Evolutionary conservation across 2,113 vertebrate species (phyloP), one percentile per base, ranked within the genome.

Genomic region (Oenanthe melanoleuca): DNA sequence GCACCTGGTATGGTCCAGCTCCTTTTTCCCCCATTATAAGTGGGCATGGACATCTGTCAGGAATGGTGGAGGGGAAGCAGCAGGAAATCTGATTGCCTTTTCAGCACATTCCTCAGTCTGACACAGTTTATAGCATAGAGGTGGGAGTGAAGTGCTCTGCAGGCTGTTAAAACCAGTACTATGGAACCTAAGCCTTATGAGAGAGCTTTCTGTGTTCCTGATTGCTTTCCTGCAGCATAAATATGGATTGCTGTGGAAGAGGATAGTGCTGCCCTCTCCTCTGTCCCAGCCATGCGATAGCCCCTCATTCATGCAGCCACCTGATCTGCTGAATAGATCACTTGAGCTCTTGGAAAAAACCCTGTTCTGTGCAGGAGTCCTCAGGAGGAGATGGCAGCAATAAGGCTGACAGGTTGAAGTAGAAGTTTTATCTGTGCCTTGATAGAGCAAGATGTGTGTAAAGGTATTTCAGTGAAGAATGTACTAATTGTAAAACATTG

Each of bases 251-350:
- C 70, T 64, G 10, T 34, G 77, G 92, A 37, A 87, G 14, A 49
- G 88, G 92, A 71, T 83, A 83, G 72, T 78, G 52, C 88, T 88
- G 88, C 33, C 75, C 82, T 92, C n/a, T 52, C 53, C 57, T 67
- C 40, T 75, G 66, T 15, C 40, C 70, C 0, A 8, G 90, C 94
- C 72, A 92, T 73, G 72, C 12, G 67, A 93, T 90, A 96, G 92
- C 64, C 37, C 79, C 90, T 93, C 75, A 55, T 88, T 92, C 80
- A 92, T 88, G 66, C 89, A 77, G 94, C 93, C 82, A 90, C 67
- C 82, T 90, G 92, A 96, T 88, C 80, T 65, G 64, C 2, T 80
- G 56, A 83, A 77, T 66, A 93, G 63, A 88, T 69, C 64, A 38
- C 49, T 67, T 5, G 20, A 85, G 88, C 94, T 80, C 55, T 2